Base-by-base conservation (phyloP, 2,113 vertebrate species). In the Chionomys nivalis region DNA sequence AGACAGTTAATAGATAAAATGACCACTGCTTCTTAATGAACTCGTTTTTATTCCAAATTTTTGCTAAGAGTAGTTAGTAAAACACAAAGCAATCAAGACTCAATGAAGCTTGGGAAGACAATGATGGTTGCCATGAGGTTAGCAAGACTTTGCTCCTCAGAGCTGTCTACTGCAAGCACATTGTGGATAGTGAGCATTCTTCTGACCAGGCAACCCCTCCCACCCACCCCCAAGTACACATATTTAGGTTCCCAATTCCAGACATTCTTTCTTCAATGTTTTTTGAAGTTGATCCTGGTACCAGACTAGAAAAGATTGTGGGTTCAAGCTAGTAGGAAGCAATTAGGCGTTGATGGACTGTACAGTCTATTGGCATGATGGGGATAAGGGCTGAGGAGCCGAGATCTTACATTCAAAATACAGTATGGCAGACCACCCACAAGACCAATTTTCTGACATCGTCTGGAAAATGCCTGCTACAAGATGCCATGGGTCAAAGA, bases 301-400 rank as follows among this genome's bases (percentile, higher is more conserved):
- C 58, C 79, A 91, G 94, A 97, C 91, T 96, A 97, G 90, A 90
- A 94, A 94, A 90, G 95, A 96, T 86, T 93, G 91, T 97, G 98
- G 97, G 91, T 93, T 97, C 92, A 91, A 95, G 93, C 72, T 96
- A 97, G n/a, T 86, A 96, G 97, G 95, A 97, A 97, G 91, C 95
- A 97, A 97, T 97, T 97, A 95, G 93, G 96, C 28, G 58, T 97
- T 95, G 97, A 98, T 96, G 97, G 96, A 96, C 94, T 97, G 97
- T 97, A 96, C 96, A 2, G 96, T 97, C 96, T 98, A 96, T 97
- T 97, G 97, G 97, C 97, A 85, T 94, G 33, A 85, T 87, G 70
- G 88, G 76, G 92, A 79, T 36, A 73, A 95, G 42, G 76, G 86
- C 90, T 70, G 82, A 94, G 82, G 87, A 96, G 44, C 91, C 83